Conservation (phyloP, 2,888 invertebrate genomes). For the Calliopum simillimum region DNA sequence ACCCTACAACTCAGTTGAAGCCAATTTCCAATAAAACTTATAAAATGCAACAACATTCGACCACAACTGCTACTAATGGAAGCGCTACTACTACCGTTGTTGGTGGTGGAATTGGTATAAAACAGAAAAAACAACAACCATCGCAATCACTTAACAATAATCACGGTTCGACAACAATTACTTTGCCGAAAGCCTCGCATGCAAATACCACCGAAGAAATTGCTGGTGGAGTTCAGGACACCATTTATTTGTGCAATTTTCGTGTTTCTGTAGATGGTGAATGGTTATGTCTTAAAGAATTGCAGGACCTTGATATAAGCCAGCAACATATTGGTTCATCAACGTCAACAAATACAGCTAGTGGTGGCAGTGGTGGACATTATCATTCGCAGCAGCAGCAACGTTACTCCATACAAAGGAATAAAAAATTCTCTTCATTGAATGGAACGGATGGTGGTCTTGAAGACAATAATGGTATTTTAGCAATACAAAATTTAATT, state of each 20-base stretch:
- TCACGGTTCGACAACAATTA: slow-evolving; percentile 58
- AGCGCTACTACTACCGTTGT: slow-evolving; percentile 38
- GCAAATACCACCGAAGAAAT: slow-evolving; percentile 65
- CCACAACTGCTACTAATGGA: slow-evolving; percentile 37
- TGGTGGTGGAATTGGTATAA: slow-evolving; percentile 29
- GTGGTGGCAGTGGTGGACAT: slow-evolving; percentile 45
- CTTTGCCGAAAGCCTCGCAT: slow-evolving; percentile 67
- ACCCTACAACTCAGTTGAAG: neutral
- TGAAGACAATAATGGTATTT: slow-evolving; percentile 63
- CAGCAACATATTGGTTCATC: slow-evolving; percentile 69
- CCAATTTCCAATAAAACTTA: slow-evolving; percentile 44
- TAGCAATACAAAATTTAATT: slow-evolving; percentile 65
- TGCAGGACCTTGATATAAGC: slow-evolving; percentile 88
- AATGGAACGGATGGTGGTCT: slow-evolving; percentile 45
- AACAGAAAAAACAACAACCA: slow-evolving; percentile 44
- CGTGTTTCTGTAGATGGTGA: slow-evolving; percentile 97
- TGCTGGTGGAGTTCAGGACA: slow-evolving; percentile 86
- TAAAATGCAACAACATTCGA: slow-evolving; percentile 51
- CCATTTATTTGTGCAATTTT: slow-evolving; percentile 96
- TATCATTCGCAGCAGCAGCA: slow-evolving; percentile 43
- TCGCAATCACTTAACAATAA: slow-evolving; percentile 49
- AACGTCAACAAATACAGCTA: slow-evolving; percentile 42
- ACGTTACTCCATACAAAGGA: slow-evolving; percentile 46
- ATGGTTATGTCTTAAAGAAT: slow-evolving; percentile 94
- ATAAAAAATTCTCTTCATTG: slow-evolving; percentile 45